These are phyloP conservation scores for Silurus lanzhouensis DNA, from an alignment of 2,797 vertebrate genomes.

Conservation along the genomic window DNA sequence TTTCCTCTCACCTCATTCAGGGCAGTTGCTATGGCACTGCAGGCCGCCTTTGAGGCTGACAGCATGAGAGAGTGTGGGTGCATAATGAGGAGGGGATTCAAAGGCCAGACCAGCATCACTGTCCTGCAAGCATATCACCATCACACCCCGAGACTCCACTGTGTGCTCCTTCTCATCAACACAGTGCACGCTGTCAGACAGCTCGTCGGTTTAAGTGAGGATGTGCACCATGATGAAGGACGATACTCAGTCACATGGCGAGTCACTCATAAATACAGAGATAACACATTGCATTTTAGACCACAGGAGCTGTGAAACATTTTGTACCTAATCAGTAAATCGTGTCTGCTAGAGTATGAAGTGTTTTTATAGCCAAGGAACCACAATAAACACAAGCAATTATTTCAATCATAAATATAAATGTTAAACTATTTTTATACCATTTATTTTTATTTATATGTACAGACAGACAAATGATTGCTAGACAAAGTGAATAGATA, in stretches of 20 bases:
- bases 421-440: not conserved
- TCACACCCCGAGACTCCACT: conserved; percentile 29
- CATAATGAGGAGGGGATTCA: conserved; percentile 59
- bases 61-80: conserved; percentile 41
- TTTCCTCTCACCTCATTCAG: conserved; percentile 27
- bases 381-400: not conserved
- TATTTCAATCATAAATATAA: not conserved
- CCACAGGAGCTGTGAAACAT: conserved; percentile 11
- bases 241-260: conserved; percentile 24
- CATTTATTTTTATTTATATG: not conserved
- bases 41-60: conserved; percentile 47
- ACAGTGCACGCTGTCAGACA: conserved; percentile 5
- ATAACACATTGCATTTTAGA: conserved; percentile 8
- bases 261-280: conserved; percentile 25
- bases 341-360: not conserved
- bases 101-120: conserved; percentile 42
- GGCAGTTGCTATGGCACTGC: conserved; percentile 41
- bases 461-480: not conserved
- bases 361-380: not conserved
- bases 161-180: conserved; percentile 17
- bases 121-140: conserved; percentile 53
- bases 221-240: conserved; percentile 27
- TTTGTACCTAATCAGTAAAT: conserved; percentile 8
- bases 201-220: conserved; percentile 5
- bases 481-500: not conserved